Evolutionary conservation across 2,113 vertebrate genomes (phyloP), one percentile per base, ranked within the genome.

Genomic region (Urocynchramus pylzowi): DNA sequence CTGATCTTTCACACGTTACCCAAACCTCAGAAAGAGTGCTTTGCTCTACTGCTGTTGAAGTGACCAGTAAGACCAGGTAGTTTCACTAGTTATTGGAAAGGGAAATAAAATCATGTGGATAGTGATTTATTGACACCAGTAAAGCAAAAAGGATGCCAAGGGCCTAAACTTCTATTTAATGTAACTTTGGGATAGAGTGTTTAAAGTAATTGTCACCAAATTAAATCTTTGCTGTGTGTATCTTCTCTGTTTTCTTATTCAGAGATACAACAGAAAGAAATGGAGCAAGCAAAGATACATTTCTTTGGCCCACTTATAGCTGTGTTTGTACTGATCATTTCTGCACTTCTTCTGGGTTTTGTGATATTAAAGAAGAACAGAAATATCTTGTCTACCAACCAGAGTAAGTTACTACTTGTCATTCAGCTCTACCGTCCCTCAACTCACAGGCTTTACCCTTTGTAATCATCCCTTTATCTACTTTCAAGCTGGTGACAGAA

Each of bases 401-500:
- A 89, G 31, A 87, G 96, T 96, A 95, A 96, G 96, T 94, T 71
- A n/a, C 63, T 88, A 57, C 39, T 41, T 82, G 35, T 82, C 49
- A 84, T 75, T 95, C 31, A 37, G 24, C n/a, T 90, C 50, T 70
- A 31, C 47, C 4, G 3, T 79, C 35, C 33, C 30, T 65, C 60
- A 63, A 5, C 15, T 71, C 68, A 44, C 39, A 74, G 71, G 16
- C 28, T 95, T 95, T 67, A 22, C 27, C 39, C 19, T 81, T 74
- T 39, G 22, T 54, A 68, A 52, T 78, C 18, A 71, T 47, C 31
- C n/a, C 53, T 81, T 82, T 47, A 59, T 13, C 33, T 74, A 63
- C 30, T 44, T 63, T 84, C 39, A 61, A 84, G 35, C 33, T 63
- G 47, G 76, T 92, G 53, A 74, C 24, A 84, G 35, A 67, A 81